These are phyloP conservation scores for Exephanes ischioxanthus DNA, from an alignment of 2,888 invertebrate genomes.

Conservation along the genomic window DNA sequence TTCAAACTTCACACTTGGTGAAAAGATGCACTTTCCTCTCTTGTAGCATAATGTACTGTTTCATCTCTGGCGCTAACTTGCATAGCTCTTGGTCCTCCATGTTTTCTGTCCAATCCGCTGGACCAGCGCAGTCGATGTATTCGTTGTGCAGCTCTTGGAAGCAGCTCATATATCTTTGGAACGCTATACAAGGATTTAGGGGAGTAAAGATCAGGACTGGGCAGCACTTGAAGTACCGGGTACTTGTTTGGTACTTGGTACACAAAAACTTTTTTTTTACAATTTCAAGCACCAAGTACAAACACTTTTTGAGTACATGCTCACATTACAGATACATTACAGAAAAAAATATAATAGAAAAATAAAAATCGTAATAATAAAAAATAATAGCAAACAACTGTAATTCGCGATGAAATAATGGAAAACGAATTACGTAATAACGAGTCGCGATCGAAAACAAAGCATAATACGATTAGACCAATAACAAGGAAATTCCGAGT, in stretches of 20 bases:
- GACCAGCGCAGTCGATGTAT: conserved; percentile 86
- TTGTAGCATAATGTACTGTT: no score
- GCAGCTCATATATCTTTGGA: conserved; percentile 82
- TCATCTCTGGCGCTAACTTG: conserved; percentile 78
- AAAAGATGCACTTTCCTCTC: no score
- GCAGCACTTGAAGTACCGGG: no score
- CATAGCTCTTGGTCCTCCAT: conserved; percentile 84
- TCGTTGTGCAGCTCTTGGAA: conserved; percentile 85
- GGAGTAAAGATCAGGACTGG: not conserved
- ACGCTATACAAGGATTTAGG: conserved; percentile 71
- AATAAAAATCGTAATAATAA: not conserved
- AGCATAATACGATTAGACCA: not conserved
- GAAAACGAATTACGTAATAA: not conserved
- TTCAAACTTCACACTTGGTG: no score
- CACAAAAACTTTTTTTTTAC: no score
- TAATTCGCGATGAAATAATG: not conserved
- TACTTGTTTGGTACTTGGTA: no score
- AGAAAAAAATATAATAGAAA: not conserved
- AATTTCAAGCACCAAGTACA: no score
- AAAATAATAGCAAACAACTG: not conserved
- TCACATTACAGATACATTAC: no score
- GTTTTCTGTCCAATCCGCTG: conserved; percentile 87
- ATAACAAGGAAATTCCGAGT: not conserved
- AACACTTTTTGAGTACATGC: no score
- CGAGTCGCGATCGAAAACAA: not conserved